These are phyloP conservation scores for Drosophila formosana DNA, from an alignment of 2,888 invertebrate species.

Conservation along the genomic window DNA sequence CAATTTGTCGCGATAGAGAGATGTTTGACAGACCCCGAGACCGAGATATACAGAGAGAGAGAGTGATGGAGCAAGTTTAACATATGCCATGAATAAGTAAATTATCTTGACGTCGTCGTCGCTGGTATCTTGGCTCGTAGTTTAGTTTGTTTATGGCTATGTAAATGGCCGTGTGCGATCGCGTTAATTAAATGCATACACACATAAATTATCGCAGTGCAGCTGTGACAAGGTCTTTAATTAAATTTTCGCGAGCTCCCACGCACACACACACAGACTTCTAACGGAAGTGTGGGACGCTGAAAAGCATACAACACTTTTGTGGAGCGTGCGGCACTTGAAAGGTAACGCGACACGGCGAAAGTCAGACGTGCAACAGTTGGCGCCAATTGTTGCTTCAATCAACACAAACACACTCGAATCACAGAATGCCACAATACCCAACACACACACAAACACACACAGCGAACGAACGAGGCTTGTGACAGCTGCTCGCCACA, in stretches of 20 bases:
- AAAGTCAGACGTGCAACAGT: constrained; percentile 69
- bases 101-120: constrained; percentile 38
- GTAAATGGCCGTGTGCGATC: constrained; percentile 69
- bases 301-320: constrained; percentile 70
- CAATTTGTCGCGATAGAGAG: constrained; percentile 41
- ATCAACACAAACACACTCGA: constrained; percentile 54
- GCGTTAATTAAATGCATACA: constrained; percentile 68
- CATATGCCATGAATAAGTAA: constrained; percentile 56
- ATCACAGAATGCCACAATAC: constrained; percentile 40
- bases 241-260: constrained; percentile 53
- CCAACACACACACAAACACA: constrained; percentile 19
- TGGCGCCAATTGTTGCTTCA: constrained; percentile 79
- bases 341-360: constrained; percentile 53
- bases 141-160: constrained; percentile 44
- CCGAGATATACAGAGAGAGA: background rate
- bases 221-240: constrained; percentile 68
- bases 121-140: constrained; percentile 26
- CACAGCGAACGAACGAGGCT: constrained; percentile 2
- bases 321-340: constrained; percentile 39
- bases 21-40: no score
- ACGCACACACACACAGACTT: constrained; percentile 13
- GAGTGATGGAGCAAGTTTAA: constrained; percentile 22
- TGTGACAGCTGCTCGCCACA: constrained; percentile 21
- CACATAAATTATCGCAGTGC: constrained; percentile 68
- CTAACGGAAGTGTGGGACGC: constrained; percentile 55